Evolutionary conservation across 2,113 vertebrate genomes (phyloP).

Genomic region (Urocolius indicus): DNA sequence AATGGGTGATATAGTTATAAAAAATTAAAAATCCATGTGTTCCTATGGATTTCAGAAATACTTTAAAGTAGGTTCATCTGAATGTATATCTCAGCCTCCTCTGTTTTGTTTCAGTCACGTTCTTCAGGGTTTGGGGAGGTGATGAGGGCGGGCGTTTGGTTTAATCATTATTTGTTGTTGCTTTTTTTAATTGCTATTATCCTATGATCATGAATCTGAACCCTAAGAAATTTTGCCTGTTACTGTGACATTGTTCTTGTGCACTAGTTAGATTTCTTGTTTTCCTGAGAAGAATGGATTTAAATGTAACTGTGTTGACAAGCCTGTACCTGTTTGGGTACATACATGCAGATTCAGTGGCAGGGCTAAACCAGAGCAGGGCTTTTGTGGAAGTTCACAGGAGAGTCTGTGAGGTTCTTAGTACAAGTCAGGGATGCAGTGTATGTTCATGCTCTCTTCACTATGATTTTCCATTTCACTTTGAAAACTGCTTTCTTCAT

Average conservation of each 20-base stretch:
- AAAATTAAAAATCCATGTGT: background rate
- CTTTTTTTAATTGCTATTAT: background rate
- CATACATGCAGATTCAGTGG: background rate
- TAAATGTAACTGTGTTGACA: background rate
- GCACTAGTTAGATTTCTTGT: background rate
- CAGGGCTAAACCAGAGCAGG: background rate
- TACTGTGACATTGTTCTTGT: background rate
- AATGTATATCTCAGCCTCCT: background rate
- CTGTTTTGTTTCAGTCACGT: background rate
- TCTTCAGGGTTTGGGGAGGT: fast-evolving
- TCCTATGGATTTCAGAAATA: background rate
- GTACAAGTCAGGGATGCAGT: background rate
- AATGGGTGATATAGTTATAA: background rate
- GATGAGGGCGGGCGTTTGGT: background rate
- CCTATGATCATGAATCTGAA: background rate
- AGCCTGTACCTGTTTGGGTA: background rate
- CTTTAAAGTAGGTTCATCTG: background rate
- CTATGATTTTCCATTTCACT: background rate
- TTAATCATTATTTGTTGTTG: background rate
- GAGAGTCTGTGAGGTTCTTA: background rate
- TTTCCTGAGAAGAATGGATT: background rate
- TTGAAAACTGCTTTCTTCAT: background rate
- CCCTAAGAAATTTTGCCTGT: background rate
- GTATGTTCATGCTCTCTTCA: background rate
- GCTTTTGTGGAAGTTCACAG: background rate